Evolutionary conservation across 2,888 invertebrate species (phyloP), one percentile per base, ranked within the genome.

Genomic region (Ptilodon capucinus): DNA sequence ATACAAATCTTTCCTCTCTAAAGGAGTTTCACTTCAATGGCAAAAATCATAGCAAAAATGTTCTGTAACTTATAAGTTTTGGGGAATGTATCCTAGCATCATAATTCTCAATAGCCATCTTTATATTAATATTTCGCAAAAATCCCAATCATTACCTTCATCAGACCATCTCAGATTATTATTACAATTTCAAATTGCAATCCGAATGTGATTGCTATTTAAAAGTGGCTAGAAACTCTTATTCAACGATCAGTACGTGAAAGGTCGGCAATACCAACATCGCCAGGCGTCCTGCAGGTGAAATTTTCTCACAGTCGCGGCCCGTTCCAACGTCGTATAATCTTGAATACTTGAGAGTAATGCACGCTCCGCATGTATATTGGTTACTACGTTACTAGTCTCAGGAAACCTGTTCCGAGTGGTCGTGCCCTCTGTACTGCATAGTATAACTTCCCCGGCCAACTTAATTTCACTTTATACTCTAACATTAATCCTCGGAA

Each of bases 321-420:
- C 67, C 56, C 57, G 59, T 62, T 71, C 74, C 70, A 74, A 74
- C 71, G 75, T 78, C 65, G 73, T 81, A 79, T 82, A 84, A 86
- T 83, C 82, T 83, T 74, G 68, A 58, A 64, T 64, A 64, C 54
- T 60, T 47, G 58, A 65, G 64, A 76, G 81, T 80, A 76, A 74
- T 72, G 71, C 76, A 74, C 74, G 81, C 76, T 79, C 74, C 72
- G 79, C 81, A 84, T 84, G 84, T 86, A 87, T 88, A 86, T 87
- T 88, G 86, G 88, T 88, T 84, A 87, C 84, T 88, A 82, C 85
- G 84, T 72, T 86, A 85, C 84, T 86, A 87, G 87, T 79, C 77
- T 58, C 80, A 74, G 69, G 64, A 82, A 90, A 90, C 90, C 88
- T 81, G 90, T 90, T 85, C 74, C 58, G 60, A 54, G 70, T 76